Evolutionary conservation across 1,140 invertebrate species (phyloP).

Genomic region (roundworm (Caenorhabditis elegans)): WBcel235 BX284606.5:8708001-8708500

Average conservation of each 20-base stretch:
- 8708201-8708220: not conserved
- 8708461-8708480: no score
- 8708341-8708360: not conserved
- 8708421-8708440: conserved; percentile 39
- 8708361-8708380: conserved; percentile 29
- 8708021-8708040: conserved; percentile 19
- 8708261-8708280: no score
- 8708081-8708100: not conserved
- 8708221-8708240: not conserved
- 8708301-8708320: no score
- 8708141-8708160: not conserved
- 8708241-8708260: no score
- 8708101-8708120: conserved; percentile 31
- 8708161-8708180: conserved; percentile 11
- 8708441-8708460: conserved; percentile 36
- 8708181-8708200: not conserved
- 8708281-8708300: no score
- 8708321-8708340: no score
- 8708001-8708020: not conserved
- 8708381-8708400: conserved; percentile 41
- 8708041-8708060: not conserved
- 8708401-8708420: conserved; percentile 41
- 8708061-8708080: not conserved
- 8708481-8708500: conserved; percentile 42
- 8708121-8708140: not conserved